phyloP scores from a whole-genome alignment of 30 jellyfish, hydroid and myxozoan species.

The Pelagia noctiluca region DNA sequence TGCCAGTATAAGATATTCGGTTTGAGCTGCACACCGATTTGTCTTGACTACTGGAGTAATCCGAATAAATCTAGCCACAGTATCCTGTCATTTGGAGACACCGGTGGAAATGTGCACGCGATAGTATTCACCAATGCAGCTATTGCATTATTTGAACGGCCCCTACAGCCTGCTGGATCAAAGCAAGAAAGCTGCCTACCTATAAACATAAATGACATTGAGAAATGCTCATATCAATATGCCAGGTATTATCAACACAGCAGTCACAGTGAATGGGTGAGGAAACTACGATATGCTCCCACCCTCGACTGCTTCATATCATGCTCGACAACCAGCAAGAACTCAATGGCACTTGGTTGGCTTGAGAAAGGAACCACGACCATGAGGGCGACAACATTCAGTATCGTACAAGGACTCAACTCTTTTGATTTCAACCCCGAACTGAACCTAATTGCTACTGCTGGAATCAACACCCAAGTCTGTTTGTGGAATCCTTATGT shows the following conservation, averaged over 20 bases:
- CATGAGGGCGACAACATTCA: constrained; percentile 77
- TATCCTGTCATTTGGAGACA: constrained; percentile 82
- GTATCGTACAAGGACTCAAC: constrained; percentile 83
- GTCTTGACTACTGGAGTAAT: constrained; percentile 85
- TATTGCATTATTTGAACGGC: constrained; percentile 82
- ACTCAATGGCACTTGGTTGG: constrained; percentile 91
- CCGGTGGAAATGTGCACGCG: constrained; percentile 84
- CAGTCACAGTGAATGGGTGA: constrained; percentile 89
- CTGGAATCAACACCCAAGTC: constrained; percentile 90
- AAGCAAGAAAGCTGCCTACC: constrained; percentile 64
- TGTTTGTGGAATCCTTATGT: constrained; percentile 98
- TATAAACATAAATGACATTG: constrained; percentile 60
- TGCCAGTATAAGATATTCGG: constrained; percentile 86
- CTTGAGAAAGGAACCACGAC: constrained; percentile 72
- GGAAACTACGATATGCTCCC: constrained; percentile 76
- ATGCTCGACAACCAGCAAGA: constrained; percentile 78
- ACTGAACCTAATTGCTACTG: constrained; percentile 91
- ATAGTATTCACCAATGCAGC: constrained; percentile 71
- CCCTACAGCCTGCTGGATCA: constrained; percentile 80
- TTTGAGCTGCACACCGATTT: constrained; percentile 74
- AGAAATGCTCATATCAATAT: constrained; percentile 54
- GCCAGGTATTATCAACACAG: constrained; percentile 64
- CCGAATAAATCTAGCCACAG: constrained; percentile 67
- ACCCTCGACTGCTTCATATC: constrained; percentile 85
- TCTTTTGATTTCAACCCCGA: constrained; percentile 88